Percentiles rank a stretch among this genome's conserved stretches.
Conservation (phyloP, 2,797 vertebrate genomes). For the Morelia viridis region DNA sequence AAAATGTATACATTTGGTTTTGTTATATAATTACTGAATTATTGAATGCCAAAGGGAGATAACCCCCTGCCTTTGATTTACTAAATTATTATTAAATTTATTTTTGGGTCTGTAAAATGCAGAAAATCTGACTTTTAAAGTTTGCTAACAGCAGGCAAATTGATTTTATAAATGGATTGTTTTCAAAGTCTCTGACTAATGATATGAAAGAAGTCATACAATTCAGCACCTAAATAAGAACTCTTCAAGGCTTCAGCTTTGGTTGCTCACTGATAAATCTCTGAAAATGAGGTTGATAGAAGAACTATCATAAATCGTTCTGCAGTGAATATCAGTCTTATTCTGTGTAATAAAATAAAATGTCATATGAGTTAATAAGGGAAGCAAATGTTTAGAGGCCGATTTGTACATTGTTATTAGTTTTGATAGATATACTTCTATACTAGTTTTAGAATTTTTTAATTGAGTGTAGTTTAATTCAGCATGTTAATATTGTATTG, state of each 20-base stretch:
- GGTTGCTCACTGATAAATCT: not conserved
- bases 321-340: not conserved
- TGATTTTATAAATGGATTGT: not conserved
- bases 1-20: not conserved
- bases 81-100: not conserved
- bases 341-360: not conserved
- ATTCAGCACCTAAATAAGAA: not conserved
- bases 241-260: not conserved
- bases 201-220: not conserved
- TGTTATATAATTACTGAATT: not conserved
- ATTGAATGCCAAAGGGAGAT: not conserved
- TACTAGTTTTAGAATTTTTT: not conserved
- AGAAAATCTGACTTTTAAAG: not conserved
- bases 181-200: not conserved
- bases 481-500: not conserved
- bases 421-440: constrained; percentile 5
- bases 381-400: not conserved
- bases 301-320: not conserved
- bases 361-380: constrained; percentile 12
- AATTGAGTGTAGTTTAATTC: not conserved
- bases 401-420: not conserved
- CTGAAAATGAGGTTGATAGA: constrained; percentile 7
- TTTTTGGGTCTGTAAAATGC: not conserved
- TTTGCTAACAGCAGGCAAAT: not conserved
- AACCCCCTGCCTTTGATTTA: not conserved